Percentiles rank a stretch among this genome's conserved stretches.
Evolutionary conservation across 2,888 invertebrate genomes (phyloP).

Genomic region (Spicauda simplicius): DNA sequence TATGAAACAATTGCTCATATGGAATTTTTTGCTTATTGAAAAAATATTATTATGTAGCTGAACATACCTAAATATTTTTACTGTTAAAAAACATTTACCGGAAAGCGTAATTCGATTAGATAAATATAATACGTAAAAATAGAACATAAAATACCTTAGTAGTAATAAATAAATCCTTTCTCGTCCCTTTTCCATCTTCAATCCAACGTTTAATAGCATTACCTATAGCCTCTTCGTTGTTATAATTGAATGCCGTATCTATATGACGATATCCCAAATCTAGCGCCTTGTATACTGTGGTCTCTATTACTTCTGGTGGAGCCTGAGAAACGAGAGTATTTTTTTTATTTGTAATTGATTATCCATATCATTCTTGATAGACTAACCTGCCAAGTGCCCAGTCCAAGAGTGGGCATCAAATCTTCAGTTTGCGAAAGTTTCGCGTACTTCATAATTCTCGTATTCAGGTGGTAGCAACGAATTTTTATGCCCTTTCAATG

Average conservation of each 20-base stretch:
- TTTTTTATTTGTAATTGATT: constrained; percentile 3
- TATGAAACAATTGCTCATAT: no score
- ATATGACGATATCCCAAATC: constrained; percentile 90
- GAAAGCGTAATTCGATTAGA: no score
- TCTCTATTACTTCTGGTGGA: constrained; percentile 86
- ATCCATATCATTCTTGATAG: constrained; percentile 2
- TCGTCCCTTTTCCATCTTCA: constrained; percentile 84
- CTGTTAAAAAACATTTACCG: no score
- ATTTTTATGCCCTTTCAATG: constrained; percentile 35
- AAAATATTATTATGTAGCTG: no score
- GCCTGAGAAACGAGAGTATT: constrained; percentile 75
- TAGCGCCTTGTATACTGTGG: constrained; percentile 86
- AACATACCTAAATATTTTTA: no score
- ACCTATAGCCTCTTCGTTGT: constrained; percentile 91
- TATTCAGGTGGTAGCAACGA: constrained; percentile 52
- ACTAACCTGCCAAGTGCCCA: constrained; percentile 89
- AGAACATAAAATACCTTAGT: constrained; percentile 86
- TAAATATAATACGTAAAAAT: not conserved
- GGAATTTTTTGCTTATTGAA: no score
- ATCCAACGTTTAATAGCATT: constrained; percentile 88
- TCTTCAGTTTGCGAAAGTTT: constrained; percentile 76
- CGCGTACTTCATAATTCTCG: constrained; percentile 73
- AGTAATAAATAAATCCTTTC: constrained; percentile 91
- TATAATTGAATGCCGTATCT: constrained; percentile 92
- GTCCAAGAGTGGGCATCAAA: constrained; percentile 88